Evolutionary conservation across 2,797 vertebrate genomes (phyloP), one percentile per base, ranked within the genome.

Genomic region (Enteromius viviparus): DNA sequence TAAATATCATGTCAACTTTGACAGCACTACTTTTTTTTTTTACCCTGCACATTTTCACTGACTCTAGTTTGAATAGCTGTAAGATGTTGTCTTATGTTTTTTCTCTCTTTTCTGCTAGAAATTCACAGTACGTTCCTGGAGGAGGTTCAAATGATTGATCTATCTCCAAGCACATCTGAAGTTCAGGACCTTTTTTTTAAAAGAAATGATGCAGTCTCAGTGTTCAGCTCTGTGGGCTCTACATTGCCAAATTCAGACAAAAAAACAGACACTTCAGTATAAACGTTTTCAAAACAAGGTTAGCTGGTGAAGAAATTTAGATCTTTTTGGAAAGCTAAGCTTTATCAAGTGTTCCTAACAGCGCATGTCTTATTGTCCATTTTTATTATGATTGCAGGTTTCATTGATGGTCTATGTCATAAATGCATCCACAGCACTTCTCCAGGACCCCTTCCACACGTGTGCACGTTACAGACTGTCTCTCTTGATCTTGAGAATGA

Each of bases 131-230:
- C 91, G 23, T 82, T 96, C 47, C 86, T 97, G 87, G 92, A 95
- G 79, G 82, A 84, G 76, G 88, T 96, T 10, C 89, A 88, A 26
- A 89, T 96, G 42, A 89, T 96, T 65, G 95, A 97, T 90, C 89
- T 97, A 84, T 92, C 94, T 60, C 89, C 94, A 65, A 93, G 94
- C 88, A 84, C 85, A 40, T 89, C 90, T 2, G 92, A 95, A 65
- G 88, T 96, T 68, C 92, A 94, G 89, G 93, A 95, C 76, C 88
- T 26, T 94, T 83, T 89, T 97, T 89, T 90, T 96, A 88, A 90
- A 91, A 21, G 94, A 95, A 89, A 89, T 97, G 58, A 78, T 95
- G 88, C 89, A 87, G 29, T 71, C 87, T 0, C 92, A 95, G 76
- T 76, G 89, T 66, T 88, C 88, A 15, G 91, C 92, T 12, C 80